Conservation (phyloP, 2,797 vertebrate species). For the Neosilurus mollespiculum region DNA sequence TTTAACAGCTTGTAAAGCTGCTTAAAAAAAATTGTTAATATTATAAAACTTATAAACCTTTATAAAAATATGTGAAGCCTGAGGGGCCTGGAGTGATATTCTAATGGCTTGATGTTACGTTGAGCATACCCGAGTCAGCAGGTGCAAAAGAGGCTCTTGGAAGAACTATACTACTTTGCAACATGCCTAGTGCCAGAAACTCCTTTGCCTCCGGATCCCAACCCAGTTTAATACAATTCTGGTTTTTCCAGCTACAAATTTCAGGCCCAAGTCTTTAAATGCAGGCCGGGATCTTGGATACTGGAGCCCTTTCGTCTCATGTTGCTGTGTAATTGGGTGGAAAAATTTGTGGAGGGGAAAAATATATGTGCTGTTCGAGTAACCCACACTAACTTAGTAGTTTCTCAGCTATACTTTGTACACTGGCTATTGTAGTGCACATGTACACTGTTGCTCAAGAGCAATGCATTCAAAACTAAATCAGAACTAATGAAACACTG, state of each 20-base stretch:
- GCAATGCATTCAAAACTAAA: conserved; percentile 32
- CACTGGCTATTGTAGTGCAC: conserved; percentile 38
- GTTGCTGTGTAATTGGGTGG: conserved; percentile 29
- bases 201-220: not conserved
- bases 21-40: no score
- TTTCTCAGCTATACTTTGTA: conserved; percentile 30
- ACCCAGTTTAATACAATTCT: not conserved
- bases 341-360: conserved; percentile 10
- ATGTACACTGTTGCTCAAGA: conserved; percentile 53
- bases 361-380: not conserved
- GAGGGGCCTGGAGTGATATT: not conserved
- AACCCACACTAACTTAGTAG: conserved; percentile 22
- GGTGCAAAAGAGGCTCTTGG: conserved; percentile 3
- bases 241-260: not conserved
- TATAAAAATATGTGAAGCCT: no score
- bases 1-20: not conserved
- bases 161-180: not conserved
- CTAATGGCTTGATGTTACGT: not conserved
- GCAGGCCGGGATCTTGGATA: conserved; percentile 36
- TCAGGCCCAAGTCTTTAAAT: conserved; percentile 10
- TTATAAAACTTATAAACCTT: no score
- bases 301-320: conserved; percentile 57
- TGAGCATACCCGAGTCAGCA: not conserved
- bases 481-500: not conserved
- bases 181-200: not conserved